phyloP scores from a whole-genome alignment of 2,113 vertebrate genomes.

The Oncorhynchus mykiss region DNA sequence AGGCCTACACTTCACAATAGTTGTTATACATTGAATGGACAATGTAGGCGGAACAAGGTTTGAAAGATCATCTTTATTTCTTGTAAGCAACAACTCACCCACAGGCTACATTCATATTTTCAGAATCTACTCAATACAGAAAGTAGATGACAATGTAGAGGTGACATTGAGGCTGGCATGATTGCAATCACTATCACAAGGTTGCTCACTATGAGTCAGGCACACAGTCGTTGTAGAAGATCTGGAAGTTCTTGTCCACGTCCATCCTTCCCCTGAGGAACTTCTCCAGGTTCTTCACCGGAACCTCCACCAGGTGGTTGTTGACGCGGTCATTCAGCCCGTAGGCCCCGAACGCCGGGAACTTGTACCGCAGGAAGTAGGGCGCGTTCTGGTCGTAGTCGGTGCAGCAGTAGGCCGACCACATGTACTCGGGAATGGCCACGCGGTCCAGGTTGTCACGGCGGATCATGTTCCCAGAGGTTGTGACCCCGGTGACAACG shows the following conservation, averaged over 20 bases:
- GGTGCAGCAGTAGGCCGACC: constrained; percentile 43
- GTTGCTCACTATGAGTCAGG: constrained; percentile 10
- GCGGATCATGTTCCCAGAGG: constrained; percentile 40
- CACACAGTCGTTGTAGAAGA: constrained; percentile 48
- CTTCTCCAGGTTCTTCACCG: constrained; percentile 38
- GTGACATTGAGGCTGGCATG: too few species aligned
- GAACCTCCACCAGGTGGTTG: constrained; percentile 38
- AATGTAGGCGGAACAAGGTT: too few species aligned
- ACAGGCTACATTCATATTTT: too few species aligned
- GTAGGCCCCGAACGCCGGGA: constrained; percentile 36
- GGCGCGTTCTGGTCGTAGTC: constrained; percentile 40
- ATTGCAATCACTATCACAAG: too few species aligned
- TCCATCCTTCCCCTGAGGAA: constrained; percentile 42
- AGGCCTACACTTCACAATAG: too few species aligned
- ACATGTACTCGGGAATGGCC: constrained; percentile 41
- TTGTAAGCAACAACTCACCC: too few species aligned
- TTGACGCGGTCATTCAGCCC: constrained; percentile 39
- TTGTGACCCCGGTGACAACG: constrained; percentile 34
- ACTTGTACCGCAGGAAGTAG: constrained; percentile 36
- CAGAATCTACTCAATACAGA: too few species aligned
- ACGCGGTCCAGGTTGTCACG: constrained; percentile 21
- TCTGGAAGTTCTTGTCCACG: constrained; percentile 46
- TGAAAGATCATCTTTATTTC: too few species aligned
- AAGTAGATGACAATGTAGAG: too few species aligned
- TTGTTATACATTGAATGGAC: too few species aligned